phyloP scores from a whole-genome alignment of 2,888 invertebrate genomes.

The Drosophila subquinaria region DNA sequence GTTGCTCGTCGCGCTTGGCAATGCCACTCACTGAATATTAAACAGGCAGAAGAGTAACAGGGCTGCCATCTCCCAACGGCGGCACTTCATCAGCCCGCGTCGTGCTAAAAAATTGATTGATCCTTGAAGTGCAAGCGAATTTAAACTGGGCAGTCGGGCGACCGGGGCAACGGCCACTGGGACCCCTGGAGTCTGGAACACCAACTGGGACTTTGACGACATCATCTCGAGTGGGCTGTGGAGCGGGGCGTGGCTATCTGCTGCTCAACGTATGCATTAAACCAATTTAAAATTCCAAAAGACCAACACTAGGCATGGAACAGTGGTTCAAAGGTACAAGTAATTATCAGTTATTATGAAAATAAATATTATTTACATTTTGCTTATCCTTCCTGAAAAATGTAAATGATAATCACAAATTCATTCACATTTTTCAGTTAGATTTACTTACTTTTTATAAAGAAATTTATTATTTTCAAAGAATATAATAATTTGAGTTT shows the following conservation, averaged over 20 bases:
- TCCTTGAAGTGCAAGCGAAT: constrained; percentile 63
- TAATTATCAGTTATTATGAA: neutral
- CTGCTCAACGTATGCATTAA: constrained; percentile 64
- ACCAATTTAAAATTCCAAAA: constrained; percentile 77
- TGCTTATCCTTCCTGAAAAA: no score
- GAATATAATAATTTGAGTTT: no score
- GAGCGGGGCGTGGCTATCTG: constrained; percentile 52
- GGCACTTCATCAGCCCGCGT: constrained; percentile 73
- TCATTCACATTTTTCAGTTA: neutral
- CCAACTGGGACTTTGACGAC: constrained; percentile 64
- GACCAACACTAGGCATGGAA: constrained; percentile 37
- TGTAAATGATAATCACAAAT: no score
- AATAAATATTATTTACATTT: neutral
- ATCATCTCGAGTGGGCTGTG: constrained; percentile 48
- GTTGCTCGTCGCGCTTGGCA: constrained; percentile 70
- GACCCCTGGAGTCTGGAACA: constrained; percentile 12
- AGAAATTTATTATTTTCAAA: no score
- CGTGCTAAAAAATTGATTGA: constrained; percentile 80
- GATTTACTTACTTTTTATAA: neutral
- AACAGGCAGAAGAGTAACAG: constrained; percentile 52
- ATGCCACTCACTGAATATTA: constrained; percentile 75
- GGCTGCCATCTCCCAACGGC: constrained; percentile 55
- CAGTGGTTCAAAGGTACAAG: neutral
- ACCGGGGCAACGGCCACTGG: neutral
- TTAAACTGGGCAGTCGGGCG: constrained; percentile 1